These are phyloP conservation scores for Xylocopa sonorina DNA, from an alignment of 1,140 invertebrate genomes.

Conservation along the genomic window DNA sequence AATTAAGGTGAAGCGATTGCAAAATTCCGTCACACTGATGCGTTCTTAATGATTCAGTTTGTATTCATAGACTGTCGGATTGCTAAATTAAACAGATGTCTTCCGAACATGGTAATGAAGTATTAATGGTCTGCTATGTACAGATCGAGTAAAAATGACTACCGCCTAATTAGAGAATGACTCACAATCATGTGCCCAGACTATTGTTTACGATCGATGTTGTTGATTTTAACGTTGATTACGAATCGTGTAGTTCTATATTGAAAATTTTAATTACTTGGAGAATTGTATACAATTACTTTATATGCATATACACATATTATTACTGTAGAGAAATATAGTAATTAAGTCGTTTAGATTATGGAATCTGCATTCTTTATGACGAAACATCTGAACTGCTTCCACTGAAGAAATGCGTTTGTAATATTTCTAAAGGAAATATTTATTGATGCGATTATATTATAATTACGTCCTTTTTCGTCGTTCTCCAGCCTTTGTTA, in stretches of 20 bases:
- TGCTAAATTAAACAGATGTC: background rate
- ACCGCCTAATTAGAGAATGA: conserved; percentile 5
- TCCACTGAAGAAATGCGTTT: too few species aligned
- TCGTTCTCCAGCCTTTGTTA: background rate
- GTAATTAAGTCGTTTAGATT: too few species aligned
- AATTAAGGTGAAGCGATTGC: background rate
- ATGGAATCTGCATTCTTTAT: too few species aligned
- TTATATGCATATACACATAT: too few species aligned
- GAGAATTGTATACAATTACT: too few species aligned
- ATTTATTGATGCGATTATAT: too few species aligned
- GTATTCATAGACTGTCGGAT: background rate
- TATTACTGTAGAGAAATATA: too few species aligned
- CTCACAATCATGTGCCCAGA: conserved; percentile 25
- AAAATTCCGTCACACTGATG: background rate
- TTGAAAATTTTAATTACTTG: background rate
- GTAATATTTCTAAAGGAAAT: too few species aligned
- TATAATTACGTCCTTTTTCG: too few species aligned
- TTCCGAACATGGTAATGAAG: background rate
- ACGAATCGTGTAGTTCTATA: background rate
- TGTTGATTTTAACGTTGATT: background rate
- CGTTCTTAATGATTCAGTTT: background rate
- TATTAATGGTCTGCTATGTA: background rate
- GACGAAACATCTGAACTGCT: too few species aligned
- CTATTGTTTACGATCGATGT: conserved; percentile 20
- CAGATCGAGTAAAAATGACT: background rate